Evolutionary conservation across 2,888 invertebrate species (phyloP), one percentile per base, ranked within the genome.

Genomic region (Blastobasis lacticolella): DNA sequence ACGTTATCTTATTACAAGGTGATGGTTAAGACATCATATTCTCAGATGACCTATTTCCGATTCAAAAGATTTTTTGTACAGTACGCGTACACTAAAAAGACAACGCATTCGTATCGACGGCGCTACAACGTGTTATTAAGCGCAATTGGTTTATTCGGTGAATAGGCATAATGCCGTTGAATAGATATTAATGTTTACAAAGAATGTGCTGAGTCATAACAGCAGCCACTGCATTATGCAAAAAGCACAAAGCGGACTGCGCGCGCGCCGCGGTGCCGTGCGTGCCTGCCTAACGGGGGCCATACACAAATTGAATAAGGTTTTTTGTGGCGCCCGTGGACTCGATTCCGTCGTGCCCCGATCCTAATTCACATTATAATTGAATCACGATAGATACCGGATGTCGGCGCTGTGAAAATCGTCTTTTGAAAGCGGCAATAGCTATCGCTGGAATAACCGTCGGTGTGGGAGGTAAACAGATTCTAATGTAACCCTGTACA

Each of bases 161-260:
- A 79, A 80, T 74, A 72, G 72, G 58, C 62, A 61, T 71, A 72
- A 71, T 72, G 71, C 66, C 60, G 64, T 63, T 69, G 75, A 73
- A 73, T 78, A 67, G 75, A 77, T 75, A 72, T 61, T 70, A 78
- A 75, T 80, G 78, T 80, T 76, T 74, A 78, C 77, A 81, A 81
- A 68, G 65, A 74, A 75, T 68, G 63, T 69, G 86, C 75, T 63
- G 74, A 76, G 65, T 85, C 83, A 84, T 60, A 69, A 59, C 66
- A 66, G 66, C 67, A 68, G 72, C 69, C 66, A 76, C 69, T 81
- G 83, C 83, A 85, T 78, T 78, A 65, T 81, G 84, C 79, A 86
- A 85, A 86, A 86, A 83, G 68, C 59, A 69, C 66, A 73, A 73
- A 73, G 69, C 60, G 54, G 71, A 65, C 51, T 23, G 23, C 23